Base-by-base conservation (phyloP, 2,888 invertebrate genomes). In the Hirtodrosophila histrioides region DNA sequence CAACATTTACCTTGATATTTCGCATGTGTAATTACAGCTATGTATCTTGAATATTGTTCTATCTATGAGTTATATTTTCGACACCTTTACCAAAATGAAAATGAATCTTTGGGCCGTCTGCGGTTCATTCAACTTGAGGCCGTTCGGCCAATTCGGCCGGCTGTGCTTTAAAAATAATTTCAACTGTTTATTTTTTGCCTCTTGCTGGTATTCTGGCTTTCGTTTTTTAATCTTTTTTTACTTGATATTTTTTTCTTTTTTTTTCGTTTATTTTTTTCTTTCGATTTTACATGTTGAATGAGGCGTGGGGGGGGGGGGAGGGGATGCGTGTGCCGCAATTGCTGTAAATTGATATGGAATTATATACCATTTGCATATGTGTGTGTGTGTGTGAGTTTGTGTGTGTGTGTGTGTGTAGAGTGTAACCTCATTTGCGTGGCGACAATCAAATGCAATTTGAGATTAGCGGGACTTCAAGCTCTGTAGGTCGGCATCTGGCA, bases 381-480 rank as follows among this genome's bases (percentile, higher is more conserved):
- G 37, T 40, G 40, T 41, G 57, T 11, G 46, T 37, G 33, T 29
- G 36, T 36, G 35, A 39, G 45, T 29, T 29, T 40, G 46, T 12
- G 39, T 39, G 54, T 50, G 39, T 10, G 24, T 75, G 17, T 1
- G 17, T 17, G 17, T 17, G n/a, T n/a, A n/a, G 2, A 17, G 2
- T 17, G n/a, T 66, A 73, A 66, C 73, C 71, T 75, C 73, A 73
- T 73, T 75, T 66, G 76, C 71, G 43, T 69, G 61, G 57, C 66
- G 76, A 48, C 73, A 75, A 58, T 58, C 76, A 70, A 64, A 60
- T 79, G 79, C 83, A 82, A 79, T 78, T 72, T 54, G 82, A 85
- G 75, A 82, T 85, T 71, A 74, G 70, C 54, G 23, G 66, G 35
- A 31, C 63, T 57, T 58, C 54, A 37, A 54, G 40, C 37, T n/a